Percentiles rank a stretch among this genome's conserved stretches.
phyloP scores from a whole-genome alignment of 2,113 vertebrate species.

The Ammodytes dubius region DNA sequence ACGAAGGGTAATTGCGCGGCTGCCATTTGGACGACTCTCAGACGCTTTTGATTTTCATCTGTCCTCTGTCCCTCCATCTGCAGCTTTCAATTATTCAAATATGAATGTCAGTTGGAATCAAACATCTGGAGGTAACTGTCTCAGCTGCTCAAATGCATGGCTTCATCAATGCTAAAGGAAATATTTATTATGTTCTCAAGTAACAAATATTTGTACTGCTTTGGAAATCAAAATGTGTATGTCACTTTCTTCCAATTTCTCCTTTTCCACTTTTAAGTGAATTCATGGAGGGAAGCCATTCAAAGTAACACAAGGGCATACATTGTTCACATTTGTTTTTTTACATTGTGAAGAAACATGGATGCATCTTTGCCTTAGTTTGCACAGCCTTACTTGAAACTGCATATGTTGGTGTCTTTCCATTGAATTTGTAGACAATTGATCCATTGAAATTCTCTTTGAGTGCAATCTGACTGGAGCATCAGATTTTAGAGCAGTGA shows the following conservation, averaged over 20 bases:
- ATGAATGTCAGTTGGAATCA: constrained; percentile 10
- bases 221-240: neutral
- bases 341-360: neutral
- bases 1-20: constrained; percentile 40
- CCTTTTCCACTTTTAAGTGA: neutral
- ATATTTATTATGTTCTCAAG: too few species aligned
- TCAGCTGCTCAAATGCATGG: neutral
- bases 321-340: neutral
- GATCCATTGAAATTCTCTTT: neutral
- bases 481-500: neutral
- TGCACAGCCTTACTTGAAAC: neutral
- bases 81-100: constrained; percentile 46
- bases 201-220: neutral
- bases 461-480: neutral
- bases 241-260: neutral
- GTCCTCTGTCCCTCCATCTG: constrained; percentile 47
- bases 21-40: constrained; percentile 57
- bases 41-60: constrained; percentile 41
- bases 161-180: neutral
- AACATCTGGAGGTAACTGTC: constrained; percentile 43
- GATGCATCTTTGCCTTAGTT: neutral
- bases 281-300: neutral
- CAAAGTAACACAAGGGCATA: neutral
- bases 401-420: neutral
- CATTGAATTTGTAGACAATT: neutral